Base-by-base conservation (phyloP, 1,140 invertebrate species). In the Drosophila watanabei region DNA sequence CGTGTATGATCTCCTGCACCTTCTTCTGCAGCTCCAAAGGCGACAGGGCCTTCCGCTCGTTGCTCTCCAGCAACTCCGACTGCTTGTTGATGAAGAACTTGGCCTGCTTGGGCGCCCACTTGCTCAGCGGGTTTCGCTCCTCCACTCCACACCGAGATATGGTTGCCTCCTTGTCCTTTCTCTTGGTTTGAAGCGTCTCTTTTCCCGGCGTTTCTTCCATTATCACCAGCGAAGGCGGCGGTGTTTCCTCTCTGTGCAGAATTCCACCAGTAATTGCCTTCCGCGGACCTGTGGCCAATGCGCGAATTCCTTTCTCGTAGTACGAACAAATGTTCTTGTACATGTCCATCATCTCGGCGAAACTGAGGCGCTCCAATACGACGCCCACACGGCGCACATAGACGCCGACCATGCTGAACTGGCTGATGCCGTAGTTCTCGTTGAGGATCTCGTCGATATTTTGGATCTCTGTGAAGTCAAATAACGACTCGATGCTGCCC, bases 1-100 rank as follows among this genome's bases (percentile, higher is more conserved):
- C 95, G 82, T 95, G 95, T 45, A 98, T 95, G 48, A 98, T 96
- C 87, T 97, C 95, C 79, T 95, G 95, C 37, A 98, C 96, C 82
- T 95, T 96, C 69, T 95, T 94, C 88, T 98, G 97, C 45, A 98
- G 93, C 75, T 96, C 95, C 69, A 94, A 94, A 0, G 97, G 96
- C n/a, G 95, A 93, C 72, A 98, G 91, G 2, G 97, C 97, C 82
- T 96, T 96, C 41, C 95, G 95, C 81, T 97, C 97, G 93, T 98
- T 97, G 32, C 96, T 96, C 89, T 97, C 95, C 61, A 98, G 91
- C 54, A 98, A 94, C 80, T 96, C 96, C 11, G 97, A 97, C 94
- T 98, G 96, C 82, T 97, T 96, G 7, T 97, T 96, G 71, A 98
- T 96, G 88, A 98, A 97, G 46, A 97, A 94, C 93, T 98, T 97